Evolutionary conservation across 2,797 vertebrate species (phyloP), one percentile per base, ranked within the genome.

Genomic region (Rhinella marina): DNA sequence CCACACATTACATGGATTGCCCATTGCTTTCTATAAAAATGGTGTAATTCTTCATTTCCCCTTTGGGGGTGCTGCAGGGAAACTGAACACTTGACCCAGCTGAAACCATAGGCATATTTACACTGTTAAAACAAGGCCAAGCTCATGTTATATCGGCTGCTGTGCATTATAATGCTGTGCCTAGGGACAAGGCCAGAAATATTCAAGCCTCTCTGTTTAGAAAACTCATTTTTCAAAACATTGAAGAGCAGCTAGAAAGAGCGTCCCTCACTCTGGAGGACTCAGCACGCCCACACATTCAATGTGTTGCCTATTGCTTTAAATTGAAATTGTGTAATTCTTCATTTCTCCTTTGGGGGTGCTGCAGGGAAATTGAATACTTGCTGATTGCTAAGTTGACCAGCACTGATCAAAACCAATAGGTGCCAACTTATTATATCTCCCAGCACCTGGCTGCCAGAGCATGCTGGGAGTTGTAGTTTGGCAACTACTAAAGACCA

Each of bases 161-260:
- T 41, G 57, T 72, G 85, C 75, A 87, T 86, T 27, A 89, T 80
- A 73, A 81, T 54, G 27, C n/a, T 19, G 81, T 27, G 52, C 12
- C 13, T 50, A 83, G 21, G 54, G 70, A 48, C 7, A 0, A 12
- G 70, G 32, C 10, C 41, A 75, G 13, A 21, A 52, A 50, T 50
- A 76, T 16, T 29, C 25, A 29, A 68, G 64, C 7, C 29, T 12
- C 25, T 27, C 25, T 4, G 12, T 68, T 27, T 14, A 56, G 54
- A 59, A 59, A 59, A 7, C 3, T 3, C 0, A 17, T 59, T 6
- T 17, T 14, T 57, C 3, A 14, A 14, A 72, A 5, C 27, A 4
- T 9, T 19, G 17, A 17, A 52, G 48, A 50, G 59, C 27, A 7
- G 66, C 5, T 72, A 32, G 32, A 73, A 73, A 73, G 70, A 73